Base-by-base conservation (phyloP, 2,113 vertebrate genomes). In the Gymnorhina tibicen region DNA sequence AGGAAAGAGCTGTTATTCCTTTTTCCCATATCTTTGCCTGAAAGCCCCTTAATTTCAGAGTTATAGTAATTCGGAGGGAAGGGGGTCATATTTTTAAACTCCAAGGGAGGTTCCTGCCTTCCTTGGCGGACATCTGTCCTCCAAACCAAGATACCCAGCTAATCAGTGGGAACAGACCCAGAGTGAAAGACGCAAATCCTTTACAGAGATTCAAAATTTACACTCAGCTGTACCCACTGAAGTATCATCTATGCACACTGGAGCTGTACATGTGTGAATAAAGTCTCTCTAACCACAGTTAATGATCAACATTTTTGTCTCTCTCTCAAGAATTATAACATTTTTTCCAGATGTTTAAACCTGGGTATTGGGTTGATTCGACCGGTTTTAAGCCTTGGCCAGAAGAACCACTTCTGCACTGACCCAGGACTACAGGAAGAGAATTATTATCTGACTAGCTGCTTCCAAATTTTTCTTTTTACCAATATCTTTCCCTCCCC, bases 311-410 rank as follows among this genome's bases (percentile, higher is more conserved):
- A 66, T 89, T 85, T 86, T 88, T 94, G 80, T 77, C 72, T 92
- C 62, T 89, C 80, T 80, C 44, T 56, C 70, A 81, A 58, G 80
- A 87, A 85, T 56, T 32, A 56, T 3, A 66, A 53, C 66, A 93
- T 32, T 67, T 95, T 70, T 82, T 33, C 46, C 44, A 95, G 93
- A 83, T 85, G 91, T 86, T 91, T 91, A 60, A 83, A 62, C 56
- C 82, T 44, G 37, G 55, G 15, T 53, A 86, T 62, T 88, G 49
- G 62, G 47, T 63, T 53, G 75, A 87, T 46, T 73, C 13, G 3
- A 58, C 30, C 66, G 41, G 28, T 44, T 95, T 90, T 59, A 74
- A 90, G 53, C 80, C 66, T 66, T 82, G 64, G 16, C 72, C 55
- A 69, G 84, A 81, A 73, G 55, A 90, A 84, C 16, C 27, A 37